phyloP scores from a whole-genome alignment of 2,888 invertebrate genomes.

The Spilarctia lutea region DNA sequence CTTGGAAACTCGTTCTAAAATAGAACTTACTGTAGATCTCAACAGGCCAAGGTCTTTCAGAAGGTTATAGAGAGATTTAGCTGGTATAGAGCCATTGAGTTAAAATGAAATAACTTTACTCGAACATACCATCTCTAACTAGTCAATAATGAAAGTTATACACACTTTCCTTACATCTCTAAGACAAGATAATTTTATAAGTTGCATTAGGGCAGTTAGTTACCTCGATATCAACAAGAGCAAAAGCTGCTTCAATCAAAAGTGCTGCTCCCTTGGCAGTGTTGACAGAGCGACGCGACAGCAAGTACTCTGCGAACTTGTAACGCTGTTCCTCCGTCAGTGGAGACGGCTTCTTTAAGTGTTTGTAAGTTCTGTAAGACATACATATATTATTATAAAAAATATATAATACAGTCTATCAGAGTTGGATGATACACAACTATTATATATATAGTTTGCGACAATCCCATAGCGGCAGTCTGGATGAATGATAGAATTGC shows the following conservation, averaged over 20 bases:
- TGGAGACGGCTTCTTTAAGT: conserved; percentile 80
- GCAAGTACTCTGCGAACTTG: conserved; percentile 96
- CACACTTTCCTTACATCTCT: neutral
- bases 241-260: conserved; percentile 92
- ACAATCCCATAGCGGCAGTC: too few species aligned
- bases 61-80: too few species aligned
- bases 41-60: too few species aligned
- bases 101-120: too few species aligned
- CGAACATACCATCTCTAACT: too few species aligned
- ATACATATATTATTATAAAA: neutral
- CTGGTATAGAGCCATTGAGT: too few species aligned
- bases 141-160: neutral
- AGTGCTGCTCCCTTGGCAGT: conserved; percentile 93
- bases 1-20: too few species aligned
- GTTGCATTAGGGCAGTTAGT: conserved; percentile 29
- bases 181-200: neutral
- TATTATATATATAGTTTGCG: too few species aligned
- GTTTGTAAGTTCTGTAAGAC: conserved; percentile 67
- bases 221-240: conserved; percentile 90
- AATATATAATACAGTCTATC: neutral
- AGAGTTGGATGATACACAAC: too few species aligned
- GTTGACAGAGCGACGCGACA: conserved; percentile 96
- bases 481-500: too few species aligned
- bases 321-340: conserved; percentile 92
- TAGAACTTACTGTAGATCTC: too few species aligned